Evolutionary conservation across 2,888 invertebrate species (phyloP).

Genomic region (Epinotia nisella): DNA sequence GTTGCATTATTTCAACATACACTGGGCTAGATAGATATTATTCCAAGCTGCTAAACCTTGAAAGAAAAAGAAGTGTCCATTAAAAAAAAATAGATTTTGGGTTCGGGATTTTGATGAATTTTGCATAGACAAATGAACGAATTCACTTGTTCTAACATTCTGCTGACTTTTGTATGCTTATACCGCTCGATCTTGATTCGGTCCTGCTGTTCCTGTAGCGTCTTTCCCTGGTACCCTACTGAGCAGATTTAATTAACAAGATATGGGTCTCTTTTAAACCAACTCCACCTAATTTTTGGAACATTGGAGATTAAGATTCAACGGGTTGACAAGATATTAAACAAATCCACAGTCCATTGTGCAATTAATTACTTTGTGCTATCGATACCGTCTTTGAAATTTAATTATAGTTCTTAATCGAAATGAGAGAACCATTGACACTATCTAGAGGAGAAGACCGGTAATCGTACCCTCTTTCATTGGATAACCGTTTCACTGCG

Average conservation of each 20-base stretch:
- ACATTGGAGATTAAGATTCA: conserved; percentile 80
- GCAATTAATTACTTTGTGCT: conserved; percentile 56
- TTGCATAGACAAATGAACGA: too few species aligned
- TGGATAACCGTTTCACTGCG: too few species aligned
- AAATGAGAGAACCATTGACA: too few species aligned
- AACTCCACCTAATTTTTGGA: conserved; percentile 79
- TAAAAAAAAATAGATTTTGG: too few species aligned
- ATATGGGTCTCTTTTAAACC: conserved; percentile 82
- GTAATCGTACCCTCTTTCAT: too few species aligned
- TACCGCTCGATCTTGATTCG: not conserved
- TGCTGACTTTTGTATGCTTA: not conserved
- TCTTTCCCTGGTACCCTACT: conserved; percentile 66
- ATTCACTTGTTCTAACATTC: too few species aligned
- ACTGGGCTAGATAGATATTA: too few species aligned
- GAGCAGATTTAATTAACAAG: conserved; percentile 84
- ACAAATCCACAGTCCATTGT: conserved; percentile 65
- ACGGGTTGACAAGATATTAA: conserved; percentile 73
- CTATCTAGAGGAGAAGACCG: too few species aligned
- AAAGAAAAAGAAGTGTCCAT: too few species aligned
- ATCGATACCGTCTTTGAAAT: conserved; percentile 23
- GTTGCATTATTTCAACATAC: too few species aligned
- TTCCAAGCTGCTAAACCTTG: too few species aligned
- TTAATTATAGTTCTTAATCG: conserved; percentile 1
- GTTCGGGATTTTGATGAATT: too few species aligned
- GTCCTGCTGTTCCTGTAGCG: conserved; percentile 21